A percentile compares a stretch with the other conserved stretches of the same genome.
These are phyloP conservation scores for Scaeva pyrastri DNA, from an alignment of 2,888 invertebrate species.

Conservation along the genomic window DNA sequence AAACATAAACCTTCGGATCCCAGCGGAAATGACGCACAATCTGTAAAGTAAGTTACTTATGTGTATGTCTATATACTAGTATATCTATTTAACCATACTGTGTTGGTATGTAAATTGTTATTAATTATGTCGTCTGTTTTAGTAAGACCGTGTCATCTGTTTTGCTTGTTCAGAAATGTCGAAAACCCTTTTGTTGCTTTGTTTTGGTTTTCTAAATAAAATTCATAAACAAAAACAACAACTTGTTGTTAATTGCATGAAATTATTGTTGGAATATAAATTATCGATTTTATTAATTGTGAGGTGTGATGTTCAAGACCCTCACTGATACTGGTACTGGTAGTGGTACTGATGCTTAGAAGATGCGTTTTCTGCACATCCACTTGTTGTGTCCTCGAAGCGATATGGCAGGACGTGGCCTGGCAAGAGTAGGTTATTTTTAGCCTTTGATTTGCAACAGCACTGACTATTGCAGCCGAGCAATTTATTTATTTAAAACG, in stretches of 20 bases:
- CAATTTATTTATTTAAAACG: slow-evolving; percentile 33
- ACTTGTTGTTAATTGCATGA: slow-evolving; percentile 26
- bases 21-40: slow-evolving; percentile 47
- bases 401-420: slow-evolving; percentile 35
- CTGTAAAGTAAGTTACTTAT: neutral
- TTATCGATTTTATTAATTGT: slow-evolving; percentile 66
- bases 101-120: neutral
- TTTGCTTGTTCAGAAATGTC: slow-evolving; percentile 3
- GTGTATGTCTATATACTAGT: neutral
- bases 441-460: slow-evolving; percentile 39
- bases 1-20: slow-evolving; percentile 25
- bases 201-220: neutral
- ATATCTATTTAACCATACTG: neutral
- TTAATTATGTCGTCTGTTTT: slow-evolving; percentile 14
- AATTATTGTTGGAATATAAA: slow-evolving; percentile 59
- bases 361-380: slow-evolving; percentile 20
- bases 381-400: slow-evolving; percentile 5
- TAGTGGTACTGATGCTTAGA: slow-evolving; percentile 17
- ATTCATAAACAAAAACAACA: slow-evolving; percentile 35
- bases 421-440: slow-evolving; percentile 55
- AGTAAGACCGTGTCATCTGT: neutral
- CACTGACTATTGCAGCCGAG: slow-evolving; percentile 19
- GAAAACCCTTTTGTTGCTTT: neutral
- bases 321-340: slow-evolving; percentile 1
- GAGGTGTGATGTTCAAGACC: slow-evolving; percentile 39